Evolutionary conservation across 2,888 invertebrate species (phyloP).

Genomic region (Microplitis manilae): DNA sequence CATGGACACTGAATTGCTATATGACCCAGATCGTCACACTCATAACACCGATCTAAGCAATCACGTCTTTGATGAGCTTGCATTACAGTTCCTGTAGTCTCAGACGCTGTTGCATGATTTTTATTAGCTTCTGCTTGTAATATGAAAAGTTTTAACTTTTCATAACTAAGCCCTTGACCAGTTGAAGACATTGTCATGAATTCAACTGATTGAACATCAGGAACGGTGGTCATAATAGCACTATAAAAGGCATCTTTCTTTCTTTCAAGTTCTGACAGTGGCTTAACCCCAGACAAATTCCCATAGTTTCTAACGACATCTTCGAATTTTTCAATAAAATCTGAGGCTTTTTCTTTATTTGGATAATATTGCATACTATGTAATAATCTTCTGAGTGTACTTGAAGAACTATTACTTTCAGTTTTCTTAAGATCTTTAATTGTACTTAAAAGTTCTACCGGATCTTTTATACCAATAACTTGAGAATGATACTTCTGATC

Average conservation of each 20-base stretch:
- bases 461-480: constrained; percentile 46
- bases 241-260: constrained; percentile 47
- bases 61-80: not conserved
- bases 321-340: constrained; percentile 48
- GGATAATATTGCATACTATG: constrained; percentile 42
- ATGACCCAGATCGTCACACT: constrained; percentile 45
- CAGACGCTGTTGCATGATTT: constrained; percentile 23
- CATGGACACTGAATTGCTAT: constrained; percentile 42
- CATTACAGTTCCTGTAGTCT: not conserved
- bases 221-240: constrained; percentile 43
- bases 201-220: constrained; percentile 44
- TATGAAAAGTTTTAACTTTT: constrained; percentile 43
- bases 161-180: constrained; percentile 45
- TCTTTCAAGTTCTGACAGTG: constrained; percentile 45
- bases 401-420: constrained; percentile 46
- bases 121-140: constrained; percentile 47
- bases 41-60: constrained; percentile 28
- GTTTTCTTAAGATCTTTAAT: constrained; percentile 47
- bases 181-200: constrained; percentile 45
- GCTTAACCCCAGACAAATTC: constrained; percentile 36
- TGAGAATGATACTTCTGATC: constrained; percentile 48
- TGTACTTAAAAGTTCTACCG: constrained; percentile 42
- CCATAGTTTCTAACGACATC: constrained; percentile 46
- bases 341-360: constrained; percentile 41
- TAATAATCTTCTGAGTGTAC: constrained; percentile 42